Evolutionary conservation across 2,113 vertebrate species (phyloP).

Genomic region (Butorides virescens): DNA sequence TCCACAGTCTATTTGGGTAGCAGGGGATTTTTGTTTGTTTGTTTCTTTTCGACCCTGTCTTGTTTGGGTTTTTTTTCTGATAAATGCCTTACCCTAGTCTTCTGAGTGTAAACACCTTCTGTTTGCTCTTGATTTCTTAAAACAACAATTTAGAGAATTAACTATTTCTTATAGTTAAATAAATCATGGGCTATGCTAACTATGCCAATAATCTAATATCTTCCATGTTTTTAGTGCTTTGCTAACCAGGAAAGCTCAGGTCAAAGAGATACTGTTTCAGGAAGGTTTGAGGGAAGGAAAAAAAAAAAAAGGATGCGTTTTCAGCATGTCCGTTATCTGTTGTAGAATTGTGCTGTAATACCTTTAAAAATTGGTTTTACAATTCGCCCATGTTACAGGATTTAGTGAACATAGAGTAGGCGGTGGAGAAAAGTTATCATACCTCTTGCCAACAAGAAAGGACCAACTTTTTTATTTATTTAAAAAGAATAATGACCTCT

Average conservation of each 20-base stretch:
- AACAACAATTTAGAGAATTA: not conserved
- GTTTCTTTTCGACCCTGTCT: constrained; percentile 18
- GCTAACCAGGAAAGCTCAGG: not conserved
- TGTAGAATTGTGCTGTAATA: not conserved
- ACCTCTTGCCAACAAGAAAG: not conserved
- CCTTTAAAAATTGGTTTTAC: not conserved
- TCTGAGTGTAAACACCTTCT: constrained; percentile 38
- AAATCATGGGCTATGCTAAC: not conserved
- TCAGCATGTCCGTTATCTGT: not conserved
- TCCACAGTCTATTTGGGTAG: constrained; percentile 42
- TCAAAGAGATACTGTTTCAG: not conserved
- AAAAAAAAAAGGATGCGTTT: not conserved
- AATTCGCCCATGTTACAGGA: not conserved
- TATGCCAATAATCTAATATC: not conserved
- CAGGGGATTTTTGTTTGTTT: not conserved
- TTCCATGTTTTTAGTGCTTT: not conserved
- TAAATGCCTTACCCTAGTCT: constrained; percentile 12
- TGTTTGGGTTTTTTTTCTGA: not conserved
- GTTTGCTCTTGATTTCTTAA: constrained; percentile 2
- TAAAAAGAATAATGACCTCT: not conserved
- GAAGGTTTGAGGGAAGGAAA: not conserved
- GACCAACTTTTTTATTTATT: not conserved
- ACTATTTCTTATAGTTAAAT: not conserved
- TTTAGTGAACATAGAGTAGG: not conserved
- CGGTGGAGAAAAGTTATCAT: not conserved